Evolutionary conservation across 2,888 invertebrate genomes (phyloP).

Genomic region (Hermaeophaga mercurialis): DNA sequence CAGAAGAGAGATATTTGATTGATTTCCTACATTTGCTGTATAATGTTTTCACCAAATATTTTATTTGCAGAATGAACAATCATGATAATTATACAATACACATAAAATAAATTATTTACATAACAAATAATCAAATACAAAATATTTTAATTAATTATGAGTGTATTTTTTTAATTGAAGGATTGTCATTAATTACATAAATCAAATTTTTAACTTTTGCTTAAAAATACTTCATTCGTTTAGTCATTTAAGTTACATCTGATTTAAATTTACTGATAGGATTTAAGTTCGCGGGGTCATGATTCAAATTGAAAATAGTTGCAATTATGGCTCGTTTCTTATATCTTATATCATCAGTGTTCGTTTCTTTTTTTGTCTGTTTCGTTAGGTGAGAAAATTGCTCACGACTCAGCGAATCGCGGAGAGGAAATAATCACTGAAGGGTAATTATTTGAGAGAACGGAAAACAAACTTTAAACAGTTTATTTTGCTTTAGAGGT

Average conservation of each 20-base stretch:
- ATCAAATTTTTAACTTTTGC: too few relatives aligned
- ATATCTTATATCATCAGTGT: background rate
- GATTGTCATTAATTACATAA: too few relatives aligned
- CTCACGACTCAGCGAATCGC: conserved; percentile 17
- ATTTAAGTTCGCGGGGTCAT: background rate
- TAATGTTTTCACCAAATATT: too few relatives aligned
- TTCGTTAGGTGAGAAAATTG: conserved; percentile 31
- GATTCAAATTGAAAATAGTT: conserved; percentile 4
- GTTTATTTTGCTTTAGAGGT: conserved; percentile 21
- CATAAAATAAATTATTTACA: too few relatives aligned
- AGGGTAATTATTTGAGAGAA: conserved; percentile 29
- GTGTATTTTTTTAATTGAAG: too few relatives aligned
- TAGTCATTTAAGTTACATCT: background rate
- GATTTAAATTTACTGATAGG: background rate
- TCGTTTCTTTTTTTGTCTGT: conserved; percentile 19
- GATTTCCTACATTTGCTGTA: too few relatives aligned
- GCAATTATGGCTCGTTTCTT: conserved; percentile 3
- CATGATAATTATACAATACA: too few relatives aligned
- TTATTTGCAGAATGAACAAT: too few relatives aligned
- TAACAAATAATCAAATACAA: too few relatives aligned
- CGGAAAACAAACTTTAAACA: conserved; percentile 25
- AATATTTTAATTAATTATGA: too few relatives aligned
- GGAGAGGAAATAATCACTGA: conserved; percentile 18
- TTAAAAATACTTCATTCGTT: too few relatives aligned
- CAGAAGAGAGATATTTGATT: too few relatives aligned